Conservation (phyloP, 2,888 invertebrate species). For the Pandemis corylana region DNA sequence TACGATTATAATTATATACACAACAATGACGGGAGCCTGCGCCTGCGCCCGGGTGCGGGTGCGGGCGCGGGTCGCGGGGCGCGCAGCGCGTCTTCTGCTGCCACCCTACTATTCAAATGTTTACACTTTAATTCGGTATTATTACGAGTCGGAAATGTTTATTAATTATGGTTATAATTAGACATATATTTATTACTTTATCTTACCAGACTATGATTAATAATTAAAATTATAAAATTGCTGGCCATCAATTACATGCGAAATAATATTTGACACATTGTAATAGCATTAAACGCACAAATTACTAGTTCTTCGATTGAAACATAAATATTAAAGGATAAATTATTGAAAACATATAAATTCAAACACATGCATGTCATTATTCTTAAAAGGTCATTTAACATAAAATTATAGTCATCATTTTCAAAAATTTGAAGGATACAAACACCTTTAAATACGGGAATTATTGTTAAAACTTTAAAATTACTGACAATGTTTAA, state of each 20-base stretch:
- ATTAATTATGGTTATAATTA: constrained; percentile 52
- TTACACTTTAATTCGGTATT: constrained; percentile 51
- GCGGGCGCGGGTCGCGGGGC: constrained; percentile 35
- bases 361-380: constrained; percentile 7
- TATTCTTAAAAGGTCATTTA: constrained; percentile 6
- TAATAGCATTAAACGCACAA: constrained; percentile 38
- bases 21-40: constrained; percentile 48
- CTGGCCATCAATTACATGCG: constrained; percentile 66
- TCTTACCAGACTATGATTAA: constrained; percentile 58
- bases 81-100: constrained; percentile 43
- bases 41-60: neutral
- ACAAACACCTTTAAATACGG: constrained; percentile 7
- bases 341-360: constrained; percentile 22
- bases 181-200: constrained; percentile 50
- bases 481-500: constrained; percentile 3
- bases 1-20: constrained; percentile 57
- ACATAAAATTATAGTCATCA: constrained; percentile 8
- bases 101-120: constrained; percentile 44
- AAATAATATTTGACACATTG: constrained; percentile 42
- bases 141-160: constrained; percentile 49
- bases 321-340: constrained; percentile 26
- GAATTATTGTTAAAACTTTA: constrained; percentile 3
- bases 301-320: constrained; percentile 16
- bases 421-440: neutral
- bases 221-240: constrained; percentile 59